Evolutionary conservation across 2,888 invertebrate species (phyloP), one percentile per base, ranked within the genome.

Genomic region (Habrosyne pyritoides): DNA sequence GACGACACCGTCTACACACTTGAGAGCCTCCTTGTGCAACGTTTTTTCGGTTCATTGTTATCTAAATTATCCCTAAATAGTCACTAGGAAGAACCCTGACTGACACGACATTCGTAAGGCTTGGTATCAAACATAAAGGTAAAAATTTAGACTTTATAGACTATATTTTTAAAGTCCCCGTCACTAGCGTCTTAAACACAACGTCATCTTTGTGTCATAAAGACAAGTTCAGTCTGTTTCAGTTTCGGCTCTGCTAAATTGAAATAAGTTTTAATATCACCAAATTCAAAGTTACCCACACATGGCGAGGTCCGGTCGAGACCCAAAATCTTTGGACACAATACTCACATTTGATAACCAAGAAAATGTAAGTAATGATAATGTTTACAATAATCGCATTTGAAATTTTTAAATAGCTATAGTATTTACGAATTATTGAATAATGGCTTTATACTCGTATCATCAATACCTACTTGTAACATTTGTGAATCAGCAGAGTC

Each of bases 321-420:
- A 26, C 14, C 54, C 60, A 5, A 66, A 66, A 54, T 90, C 90
- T 10, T 58, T 84, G 59, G 87, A 89, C 66, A 89, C 89, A 21
- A 89, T 90, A 56, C 81, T 89, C 36, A 85, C 83, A 33, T 83
- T 75, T 58, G 84, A 86, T 59, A 87, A 86, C 56, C 77, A 73
- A 73, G 86, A 88, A 63, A 65, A 68, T 60, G 89, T 88, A 68
- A 77, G 78, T 75, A 47, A 26, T 12, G n/a, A 30, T 21, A 6
- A 47, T 47, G 2, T 21, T 22, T 21, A 2, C 21, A 1, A 21
- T 10, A 21, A 30, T 22, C 0, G 14, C 4, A 14, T 36, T 36
- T 36, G 14, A 36, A 1, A 1, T 6, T n/a, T 6, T 3, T 2
- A n/a, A 36, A n/a, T 33, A 33, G 12, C 2, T 12, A 12, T 10